phyloP scores from a whole-genome alignment of 2,797 vertebrate species.

The Ptychobarbus kaznakovi region DNA sequence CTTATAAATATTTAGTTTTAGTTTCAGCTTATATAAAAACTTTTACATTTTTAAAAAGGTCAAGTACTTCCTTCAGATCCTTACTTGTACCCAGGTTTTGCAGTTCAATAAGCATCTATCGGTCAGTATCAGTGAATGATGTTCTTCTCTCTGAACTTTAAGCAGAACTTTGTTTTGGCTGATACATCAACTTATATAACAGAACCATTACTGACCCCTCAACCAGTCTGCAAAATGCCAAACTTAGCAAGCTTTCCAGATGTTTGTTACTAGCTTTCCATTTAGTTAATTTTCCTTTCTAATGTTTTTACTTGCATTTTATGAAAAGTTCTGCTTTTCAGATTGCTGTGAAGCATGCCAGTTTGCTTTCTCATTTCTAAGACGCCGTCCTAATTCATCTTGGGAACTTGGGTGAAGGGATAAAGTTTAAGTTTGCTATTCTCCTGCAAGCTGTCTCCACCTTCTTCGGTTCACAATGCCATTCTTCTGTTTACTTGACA shows the following conservation, averaged over 20 bases:
- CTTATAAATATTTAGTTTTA: neutral
- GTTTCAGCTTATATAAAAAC: neutral
- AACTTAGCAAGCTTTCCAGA: neutral
- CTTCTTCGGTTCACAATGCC: neutral
- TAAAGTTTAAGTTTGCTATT: neutral
- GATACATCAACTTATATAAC: neutral
- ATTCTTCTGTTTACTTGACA: conserved; percentile 44
- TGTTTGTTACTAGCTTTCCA: neutral
- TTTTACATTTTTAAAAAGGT: neutral
- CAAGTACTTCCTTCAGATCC: neutral
- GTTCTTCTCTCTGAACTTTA: neutral
- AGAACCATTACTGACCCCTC: neutral
- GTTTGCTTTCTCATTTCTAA: neutral
- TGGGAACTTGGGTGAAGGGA: neutral
- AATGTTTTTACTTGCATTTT: conserved; percentile 2
- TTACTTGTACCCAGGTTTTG: neutral
- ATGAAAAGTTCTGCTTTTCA: neutral
- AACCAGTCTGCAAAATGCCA: neutral
- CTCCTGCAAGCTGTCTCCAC: neutral
- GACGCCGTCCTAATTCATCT: neutral
- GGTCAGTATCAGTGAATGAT: neutral
- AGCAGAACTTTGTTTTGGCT: neutral
- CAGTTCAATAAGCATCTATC: neutral
- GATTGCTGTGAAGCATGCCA: neutral
- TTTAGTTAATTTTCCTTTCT: conserved; percentile 5